A percentile compares a stretch with the other conserved stretches of the same genome.
Conservation (phyloP, 2,797 vertebrate species). For the Hoplostethus mediterraneus region DNA sequence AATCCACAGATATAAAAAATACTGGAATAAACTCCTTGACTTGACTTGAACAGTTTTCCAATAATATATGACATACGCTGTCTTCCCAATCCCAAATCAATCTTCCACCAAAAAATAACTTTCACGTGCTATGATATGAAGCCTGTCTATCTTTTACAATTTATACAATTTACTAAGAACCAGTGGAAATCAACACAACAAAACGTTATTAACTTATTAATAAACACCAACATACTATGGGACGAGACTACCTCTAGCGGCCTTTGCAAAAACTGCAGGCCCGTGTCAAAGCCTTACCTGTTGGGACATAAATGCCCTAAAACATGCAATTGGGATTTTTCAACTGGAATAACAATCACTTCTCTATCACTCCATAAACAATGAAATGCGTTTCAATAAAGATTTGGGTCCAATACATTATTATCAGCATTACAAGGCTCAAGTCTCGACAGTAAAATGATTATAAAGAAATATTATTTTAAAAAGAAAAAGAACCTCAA, state of each 20-base stretch:
- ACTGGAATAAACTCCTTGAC: slow-evolving; percentile 58
- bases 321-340: slow-evolving; percentile 5
- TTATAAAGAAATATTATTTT: neutral
- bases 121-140: slow-evolving; percentile 5
- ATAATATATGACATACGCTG: slow-evolving; percentile 19
- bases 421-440: neutral
- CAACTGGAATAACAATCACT: neutral
- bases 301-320: neutral
- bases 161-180: slow-evolving; percentile 8
- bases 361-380: neutral
- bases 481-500: neutral
- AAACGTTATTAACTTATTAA: slow-evolving; percentile 24
- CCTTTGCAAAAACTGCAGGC: slow-evolving; percentile 13
- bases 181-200: slow-evolving; percentile 28
- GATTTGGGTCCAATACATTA: neutral
- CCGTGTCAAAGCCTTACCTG: neutral
- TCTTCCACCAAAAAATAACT: neutral
- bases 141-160: neutral
- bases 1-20: slow-evolving; percentile 47
- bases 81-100: slow-evolving; percentile 2
- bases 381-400: neutral
- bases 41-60: slow-evolving; percentile 23
- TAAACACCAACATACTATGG: slow-evolving; percentile 21
- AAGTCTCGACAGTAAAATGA: neutral
- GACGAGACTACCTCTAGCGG: slow-evolving; percentile 66